These are phyloP conservation scores for Polymixis flavicincta DNA, from an alignment of 2,888 invertebrate genomes.

Conservation along the genomic window DNA sequence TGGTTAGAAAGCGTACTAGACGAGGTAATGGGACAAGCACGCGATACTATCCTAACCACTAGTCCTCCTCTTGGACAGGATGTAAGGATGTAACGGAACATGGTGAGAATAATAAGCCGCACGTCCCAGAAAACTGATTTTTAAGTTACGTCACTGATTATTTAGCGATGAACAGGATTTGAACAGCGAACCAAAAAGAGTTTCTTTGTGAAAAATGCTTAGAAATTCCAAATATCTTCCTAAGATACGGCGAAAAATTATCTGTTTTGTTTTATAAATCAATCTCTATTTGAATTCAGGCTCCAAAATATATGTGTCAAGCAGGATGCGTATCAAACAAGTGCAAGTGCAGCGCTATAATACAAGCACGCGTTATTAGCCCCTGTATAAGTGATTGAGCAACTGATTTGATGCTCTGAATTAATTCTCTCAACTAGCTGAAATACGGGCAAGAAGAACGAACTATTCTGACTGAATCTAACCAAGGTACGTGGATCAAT, in stretches of 20 bases:
- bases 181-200: background rate
- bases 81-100: conserved; percentile 1
- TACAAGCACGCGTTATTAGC: background rate
- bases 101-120: background rate
- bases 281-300: background rate
- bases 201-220: background rate
- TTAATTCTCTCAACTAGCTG: background rate
- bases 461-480: background rate
- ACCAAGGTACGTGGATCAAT: no score
- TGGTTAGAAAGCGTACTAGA: conserved; percentile 11
- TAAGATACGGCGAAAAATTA: background rate
- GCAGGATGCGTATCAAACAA: background rate
- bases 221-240: background rate
- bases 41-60: background rate
- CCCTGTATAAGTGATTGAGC: background rate
- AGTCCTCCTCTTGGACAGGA: background rate
- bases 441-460: background rate
- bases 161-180: background rate
- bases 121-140: background rate
- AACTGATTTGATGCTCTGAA: background rate
- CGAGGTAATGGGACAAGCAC: background rate
- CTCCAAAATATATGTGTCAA: background rate
- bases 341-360: background rate
- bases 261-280: background rate
- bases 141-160: background rate